Evolutionary conservation across 2,797 vertebrate genomes (phyloP), one percentile per base, ranked within the genome.

Genomic region (Podarcis lilfordi): DNA sequence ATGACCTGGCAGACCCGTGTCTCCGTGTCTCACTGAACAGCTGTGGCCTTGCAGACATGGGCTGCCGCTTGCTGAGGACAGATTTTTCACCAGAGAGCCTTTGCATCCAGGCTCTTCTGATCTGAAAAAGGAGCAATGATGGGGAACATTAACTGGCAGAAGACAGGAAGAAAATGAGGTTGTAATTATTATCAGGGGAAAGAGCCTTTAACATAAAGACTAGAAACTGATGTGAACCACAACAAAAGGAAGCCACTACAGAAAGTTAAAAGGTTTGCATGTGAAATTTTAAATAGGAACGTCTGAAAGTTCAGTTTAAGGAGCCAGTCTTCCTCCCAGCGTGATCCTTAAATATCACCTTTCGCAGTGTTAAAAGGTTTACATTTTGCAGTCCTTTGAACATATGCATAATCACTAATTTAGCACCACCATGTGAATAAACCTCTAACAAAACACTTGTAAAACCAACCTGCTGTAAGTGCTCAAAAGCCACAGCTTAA

Each of bases 381-480:
- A 40, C 86, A 85, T 82, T 50, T 0, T 83, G 19, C 35, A 0
- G 61, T 80, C 27, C 84, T 89, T 40, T 27, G 87, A 43, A 92
- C 78, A 92, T 86, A 83, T 71, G 32, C 35, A 81, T 8, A 84
- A 40, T 84, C 29, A 88, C 92, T 85, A 29, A 92, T 93, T 87
- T 82, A 82, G 0, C 59, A 72, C 86, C 90, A 89, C 25, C 35
- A 21, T 85, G 89, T 89, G 72, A 5, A 92, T 68, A 92, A 88
- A 23, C 66, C 13, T 76, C 80, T 83, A 93, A 84, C 40, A 27
- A 82, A 1, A 0, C 27, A 71, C 80, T 37, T 64, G 19, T 86
- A 90, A 95, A 95, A 92, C 84, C 74, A 89, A 75, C 82, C 25
- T 77, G 86, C 83, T 89, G 37, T 25, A 69, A 81, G 13, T 93